These are phyloP conservation scores for Mus minutoides DNA, from an alignment of 2,797 vertebrate genomes.

Conservation along the genomic window DNA sequence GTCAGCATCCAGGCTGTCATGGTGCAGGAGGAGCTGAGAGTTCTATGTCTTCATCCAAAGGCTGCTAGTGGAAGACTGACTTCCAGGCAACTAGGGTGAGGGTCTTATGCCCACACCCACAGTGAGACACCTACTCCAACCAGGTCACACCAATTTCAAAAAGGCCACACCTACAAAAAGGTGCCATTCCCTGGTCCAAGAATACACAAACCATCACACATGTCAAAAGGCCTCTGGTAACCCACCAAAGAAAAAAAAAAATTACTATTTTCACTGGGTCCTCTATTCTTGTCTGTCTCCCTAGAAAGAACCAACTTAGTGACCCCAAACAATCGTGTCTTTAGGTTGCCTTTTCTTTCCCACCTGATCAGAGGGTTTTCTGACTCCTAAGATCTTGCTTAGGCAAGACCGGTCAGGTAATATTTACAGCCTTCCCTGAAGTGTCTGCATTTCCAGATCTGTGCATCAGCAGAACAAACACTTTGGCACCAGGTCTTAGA, in stretches of 20 bases:
- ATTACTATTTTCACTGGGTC: background rate
- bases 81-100: too few relatives aligned
- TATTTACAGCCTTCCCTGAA: background rate
- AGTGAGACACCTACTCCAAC: too few relatives aligned
- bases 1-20: too few relatives aligned
- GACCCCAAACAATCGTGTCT: background rate
- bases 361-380: constrained; percentile 17
- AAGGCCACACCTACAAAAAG: too few relatives aligned
- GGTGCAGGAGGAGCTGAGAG: too few relatives aligned
- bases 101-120: too few relatives aligned
- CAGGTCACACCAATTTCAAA: too few relatives aligned
- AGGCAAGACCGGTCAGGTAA: background rate
- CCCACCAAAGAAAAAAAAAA: background rate
- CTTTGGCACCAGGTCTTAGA: background rate
- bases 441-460: background rate
- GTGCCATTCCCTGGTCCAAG: too few relatives aligned
- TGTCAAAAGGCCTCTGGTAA: background rate
- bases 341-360: background rate
- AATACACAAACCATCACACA: too few relatives aligned
- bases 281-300: background rate
- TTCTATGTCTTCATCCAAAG: too few relatives aligned
- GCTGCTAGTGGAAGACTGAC: too few relatives aligned
- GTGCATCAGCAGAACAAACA: background rate
- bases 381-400: background rate
- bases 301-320: background rate